Conservation (phyloP, 1,140 invertebrate species). For the Eueides isabella region DNA sequence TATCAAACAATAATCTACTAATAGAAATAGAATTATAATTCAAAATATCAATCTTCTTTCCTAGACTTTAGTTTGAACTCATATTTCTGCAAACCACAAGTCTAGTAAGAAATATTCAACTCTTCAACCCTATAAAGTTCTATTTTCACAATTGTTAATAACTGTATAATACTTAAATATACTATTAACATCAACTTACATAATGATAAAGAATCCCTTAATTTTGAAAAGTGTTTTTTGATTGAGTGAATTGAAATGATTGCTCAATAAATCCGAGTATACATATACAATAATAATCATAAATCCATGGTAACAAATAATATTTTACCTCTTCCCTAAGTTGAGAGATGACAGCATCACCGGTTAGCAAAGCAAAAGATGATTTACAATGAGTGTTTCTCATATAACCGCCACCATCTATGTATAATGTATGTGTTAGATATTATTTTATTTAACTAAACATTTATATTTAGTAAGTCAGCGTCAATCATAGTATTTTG, state of each 20-base stretch:
- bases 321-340: slow-evolving; percentile 74
- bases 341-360: slow-evolving; percentile 69
- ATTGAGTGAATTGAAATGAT: too few species aligned
- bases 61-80: too few species aligned
- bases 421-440: slow-evolving; percentile 37
- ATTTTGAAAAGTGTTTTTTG: neutral
- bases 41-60: too few species aligned
- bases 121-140: too few species aligned
- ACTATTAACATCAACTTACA: neutral
- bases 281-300: slow-evolving; percentile 1
- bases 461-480: neutral
- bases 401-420: slow-evolving; percentile 83
- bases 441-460: neutral
- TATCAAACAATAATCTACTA: neutral
- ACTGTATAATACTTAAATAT: too few species aligned
- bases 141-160: too few species aligned
- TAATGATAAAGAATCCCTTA: neutral
- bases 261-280: neutral
- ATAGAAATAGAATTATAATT: too few species aligned
- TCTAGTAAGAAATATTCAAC: too few species aligned
- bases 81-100: too few species aligned
- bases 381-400: slow-evolving; percentile 81
- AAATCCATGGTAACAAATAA: slow-evolving; percentile 23
- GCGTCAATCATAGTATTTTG: neutral
- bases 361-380: slow-evolving; percentile 81